Base-by-base conservation (phyloP, 2,113 vertebrate genomes). In the Silurus asotus region DNA sequence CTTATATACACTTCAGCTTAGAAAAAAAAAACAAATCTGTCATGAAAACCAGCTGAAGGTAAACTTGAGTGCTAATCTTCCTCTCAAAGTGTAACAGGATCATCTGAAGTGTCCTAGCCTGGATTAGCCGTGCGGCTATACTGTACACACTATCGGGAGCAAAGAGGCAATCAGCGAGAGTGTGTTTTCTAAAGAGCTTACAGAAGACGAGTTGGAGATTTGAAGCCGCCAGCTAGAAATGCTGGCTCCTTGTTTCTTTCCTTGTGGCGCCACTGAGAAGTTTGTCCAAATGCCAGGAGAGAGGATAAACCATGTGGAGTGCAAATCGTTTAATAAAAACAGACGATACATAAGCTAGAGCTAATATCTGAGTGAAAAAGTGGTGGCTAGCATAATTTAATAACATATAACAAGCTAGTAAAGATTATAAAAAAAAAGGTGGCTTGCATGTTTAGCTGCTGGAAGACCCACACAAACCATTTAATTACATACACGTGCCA, bases 151-250 rank as follows among this genome's bases (percentile, higher is more conserved):
- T 48, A 59, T 45, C 14, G 0, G 17, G 23, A 53, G 48, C 7
- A 53, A 51, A 14, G 65, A 74, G 55, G 65, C 64, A 89, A 89
- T 89, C 78, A 89, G 28, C 8, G 49, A 84, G 82, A 89, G 89
- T 89, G 89, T n/a, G 25, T 62, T 28, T 59, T 82, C 82, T 88
- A 69, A 89, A 86, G 45, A 82, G 87, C 84, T 89, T 89, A 89
- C 0, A 79, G 37, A 25, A 79, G 62, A 61, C 64, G 48, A 20
- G 4, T 25, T 5, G 11, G 49, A 64, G 84, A 37, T 78, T 56
- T 79, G 2, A 56, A 28, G 0, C 13, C 53, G 6, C 25, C 3
- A 83, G 82, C 17, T 55, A 72, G 67, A 74, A 74, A n/a, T 17
- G 20, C 65, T 58, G 53, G 65, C 64, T 70, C 23, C 14, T 25